phyloP scores from a whole-genome alignment of 2,113 vertebrate species.

The Spilogale gracilis region DNA sequence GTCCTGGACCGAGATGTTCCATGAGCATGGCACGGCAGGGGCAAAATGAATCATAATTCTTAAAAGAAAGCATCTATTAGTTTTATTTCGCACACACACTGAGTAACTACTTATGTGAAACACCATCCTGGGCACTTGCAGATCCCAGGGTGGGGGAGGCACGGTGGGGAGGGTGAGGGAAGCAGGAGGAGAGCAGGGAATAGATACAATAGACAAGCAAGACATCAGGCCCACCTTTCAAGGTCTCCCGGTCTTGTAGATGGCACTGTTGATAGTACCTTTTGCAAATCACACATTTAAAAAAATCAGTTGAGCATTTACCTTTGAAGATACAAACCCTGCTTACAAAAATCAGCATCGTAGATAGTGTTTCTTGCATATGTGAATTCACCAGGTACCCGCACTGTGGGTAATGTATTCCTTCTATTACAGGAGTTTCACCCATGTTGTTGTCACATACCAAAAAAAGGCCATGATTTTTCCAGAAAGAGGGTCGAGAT shows the following conservation, averaged over 20 bases:
- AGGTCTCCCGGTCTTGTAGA: neutral
- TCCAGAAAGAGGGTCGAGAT: neutral
- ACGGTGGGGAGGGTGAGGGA: neutral
- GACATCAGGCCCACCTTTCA: neutral
- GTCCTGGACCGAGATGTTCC: neutral
- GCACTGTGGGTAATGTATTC: neutral
- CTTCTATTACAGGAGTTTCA: neutral
- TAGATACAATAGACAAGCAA: neutral
- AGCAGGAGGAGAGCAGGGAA: neutral
- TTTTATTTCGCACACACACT: neutral
- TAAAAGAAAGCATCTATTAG: constrained; percentile 30
- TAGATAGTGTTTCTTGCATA: neutral
- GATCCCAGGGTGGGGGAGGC: neutral
- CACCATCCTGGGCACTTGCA: neutral
- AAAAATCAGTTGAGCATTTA: constrained; percentile 40
- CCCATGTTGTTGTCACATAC: neutral
- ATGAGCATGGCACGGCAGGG: neutral
- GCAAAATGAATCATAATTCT: neutral
- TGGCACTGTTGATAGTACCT: neutral
- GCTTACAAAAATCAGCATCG: neutral
- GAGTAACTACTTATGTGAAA: neutral
- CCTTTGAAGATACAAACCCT: neutral
- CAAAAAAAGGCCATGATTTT: constrained; percentile 8
- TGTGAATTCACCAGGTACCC: neutral
- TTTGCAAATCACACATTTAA: constrained; percentile 41